Conservation (phyloP, 1,140 invertebrate genomes). For the Hirudo medicinalis region DNA sequence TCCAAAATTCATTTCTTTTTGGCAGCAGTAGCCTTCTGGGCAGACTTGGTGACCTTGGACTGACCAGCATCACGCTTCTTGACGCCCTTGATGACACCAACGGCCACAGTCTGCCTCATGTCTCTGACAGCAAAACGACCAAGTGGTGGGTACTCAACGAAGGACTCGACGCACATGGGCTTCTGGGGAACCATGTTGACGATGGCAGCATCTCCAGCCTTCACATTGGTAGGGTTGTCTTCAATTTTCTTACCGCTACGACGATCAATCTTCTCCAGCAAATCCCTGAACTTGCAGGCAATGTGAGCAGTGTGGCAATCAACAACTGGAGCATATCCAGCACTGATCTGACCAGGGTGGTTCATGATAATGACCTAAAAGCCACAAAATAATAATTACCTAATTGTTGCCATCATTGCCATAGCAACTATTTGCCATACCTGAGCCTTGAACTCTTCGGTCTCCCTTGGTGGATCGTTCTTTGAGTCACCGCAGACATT, state of each 20-base stretch:
- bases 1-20: slow-evolving; percentile 21
- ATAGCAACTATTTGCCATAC: background rate
- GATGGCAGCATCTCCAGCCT: slow-evolving; percentile 90
- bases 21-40: slow-evolving; percentile 72
- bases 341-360: slow-evolving; percentile 73
- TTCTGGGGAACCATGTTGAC: slow-evolving; percentile 81
- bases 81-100: slow-evolving; percentile 77
- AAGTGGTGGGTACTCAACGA: slow-evolving; percentile 90
- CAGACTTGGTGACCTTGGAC: slow-evolving; percentile 92
- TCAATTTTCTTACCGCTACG: slow-evolving; percentile 64
- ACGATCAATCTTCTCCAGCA: slow-evolving; percentile 94
- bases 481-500: slow-evolving; percentile 94
- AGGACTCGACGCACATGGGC: slow-evolving; percentile 92
- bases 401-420: too few relatives aligned
- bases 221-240: slow-evolving; percentile 58
- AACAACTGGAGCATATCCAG: slow-evolving; percentile 79
- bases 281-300: slow-evolving; percentile 93
- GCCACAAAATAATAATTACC: too few relatives aligned
- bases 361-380: too few relatives aligned
- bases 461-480: slow-evolving; percentile 79
- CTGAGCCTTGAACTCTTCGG: slow-evolving; percentile 46
- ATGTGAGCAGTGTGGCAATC: slow-evolving; percentile 96
- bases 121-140: slow-evolving; percentile 97
- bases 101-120: slow-evolving; percentile 97
- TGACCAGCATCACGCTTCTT: slow-evolving; percentile 51